These are phyloP conservation scores for Drosophila guanche DNA, from an alignment of 1,140 invertebrate genomes.

Conservation along the genomic window DNA sequence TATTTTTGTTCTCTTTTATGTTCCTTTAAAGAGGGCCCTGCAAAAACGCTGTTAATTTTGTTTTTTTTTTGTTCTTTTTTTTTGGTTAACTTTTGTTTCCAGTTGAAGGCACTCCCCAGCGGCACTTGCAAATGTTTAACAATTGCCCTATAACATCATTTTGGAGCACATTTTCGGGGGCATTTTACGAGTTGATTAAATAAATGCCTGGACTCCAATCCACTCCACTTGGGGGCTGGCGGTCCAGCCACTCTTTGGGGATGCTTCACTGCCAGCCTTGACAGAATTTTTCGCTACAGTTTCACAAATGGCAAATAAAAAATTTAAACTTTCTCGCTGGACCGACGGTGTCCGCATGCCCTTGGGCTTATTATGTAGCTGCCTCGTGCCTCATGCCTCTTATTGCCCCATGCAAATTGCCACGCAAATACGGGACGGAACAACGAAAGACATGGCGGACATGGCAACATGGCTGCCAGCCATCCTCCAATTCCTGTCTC, in stretches of 20 bases:
- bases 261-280: constrained; percentile 12
- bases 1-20: constrained; percentile 15
- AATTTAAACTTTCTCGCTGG: constrained; percentile 63
- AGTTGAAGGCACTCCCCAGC: constrained; percentile 41
- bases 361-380: constrained; percentile 76
- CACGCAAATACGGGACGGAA: constrained; percentile 48
- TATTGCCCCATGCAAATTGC: constrained; percentile 56
- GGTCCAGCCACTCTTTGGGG: too few species aligned
- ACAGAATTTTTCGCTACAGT: constrained; percentile 18
- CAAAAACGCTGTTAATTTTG: constrained; percentile 35
- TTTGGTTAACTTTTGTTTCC: constrained; percentile 27
- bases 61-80: constrained; percentile 6
- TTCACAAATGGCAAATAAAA: constrained; percentile 50
- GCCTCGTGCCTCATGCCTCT: constrained; percentile 13
- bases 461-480: constrained; percentile 4
- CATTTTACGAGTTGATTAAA: constrained; percentile 51
- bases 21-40: constrained; percentile 29
- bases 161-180: constrained; percentile 37
- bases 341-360: constrained; percentile 65
- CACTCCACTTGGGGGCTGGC: constrained; percentile 9
- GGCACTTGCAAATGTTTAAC: constrained; percentile 49
- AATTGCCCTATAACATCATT: constrained; percentile 54
- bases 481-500: constrained; percentile 56
- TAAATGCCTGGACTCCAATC: constrained; percentile 34
- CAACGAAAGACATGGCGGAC: background rate